Percentiles rank a stretch among this genome's conserved stretches.
These are phyloP conservation scores for Ooceraea biroi DNA, from an alignment of 1,140 invertebrate genomes.

Conservation along the genomic window DNA sequence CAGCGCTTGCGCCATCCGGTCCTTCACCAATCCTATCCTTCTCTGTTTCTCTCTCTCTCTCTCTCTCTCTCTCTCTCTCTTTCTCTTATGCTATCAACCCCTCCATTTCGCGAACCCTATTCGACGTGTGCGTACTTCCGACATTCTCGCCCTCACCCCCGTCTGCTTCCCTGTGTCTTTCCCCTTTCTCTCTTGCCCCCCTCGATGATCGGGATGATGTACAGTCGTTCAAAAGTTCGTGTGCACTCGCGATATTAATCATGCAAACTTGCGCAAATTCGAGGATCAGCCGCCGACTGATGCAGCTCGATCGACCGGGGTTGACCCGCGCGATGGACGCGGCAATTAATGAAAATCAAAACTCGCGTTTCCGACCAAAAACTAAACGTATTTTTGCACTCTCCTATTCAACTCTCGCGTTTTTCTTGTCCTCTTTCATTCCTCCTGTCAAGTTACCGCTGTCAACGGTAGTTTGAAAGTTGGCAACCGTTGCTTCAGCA, in stretches of 20 bases:
- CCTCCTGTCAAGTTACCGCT: constrained; percentile 27
- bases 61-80: constrained; percentile 49
- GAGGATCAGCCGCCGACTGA: constrained; percentile 24
- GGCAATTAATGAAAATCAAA: constrained; percentile 5
- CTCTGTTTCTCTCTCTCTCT: constrained; percentile 58
- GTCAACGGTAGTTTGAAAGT: constrained; percentile 29
- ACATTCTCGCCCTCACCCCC: not conserved
- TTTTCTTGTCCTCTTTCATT: not conserved
- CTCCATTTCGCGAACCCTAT: constrained; percentile 48
- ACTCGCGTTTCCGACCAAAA: not conserved
- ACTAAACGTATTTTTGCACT: not conserved
- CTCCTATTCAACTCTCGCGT: not conserved
- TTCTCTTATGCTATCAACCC: constrained; percentile 23
- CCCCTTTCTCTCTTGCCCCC: not conserved
- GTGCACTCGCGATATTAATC: constrained; percentile 51
- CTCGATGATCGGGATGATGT: constrained; percentile 41
- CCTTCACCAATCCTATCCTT: constrained; percentile 60
- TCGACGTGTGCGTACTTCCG: constrained; percentile 51
- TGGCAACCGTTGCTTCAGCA: constrained; percentile 47
- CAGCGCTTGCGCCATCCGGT: constrained; percentile 68
- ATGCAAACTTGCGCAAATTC: constrained; percentile 19
- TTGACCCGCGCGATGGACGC: constrained; percentile 6
- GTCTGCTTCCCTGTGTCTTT: too few species aligned
- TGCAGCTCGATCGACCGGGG: constrained; percentile 36
- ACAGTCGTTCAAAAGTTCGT: constrained; percentile 53